Evolutionary conservation across 1,140 invertebrate species (phyloP).

Genomic region (Diorhabda carinulata): DNA sequence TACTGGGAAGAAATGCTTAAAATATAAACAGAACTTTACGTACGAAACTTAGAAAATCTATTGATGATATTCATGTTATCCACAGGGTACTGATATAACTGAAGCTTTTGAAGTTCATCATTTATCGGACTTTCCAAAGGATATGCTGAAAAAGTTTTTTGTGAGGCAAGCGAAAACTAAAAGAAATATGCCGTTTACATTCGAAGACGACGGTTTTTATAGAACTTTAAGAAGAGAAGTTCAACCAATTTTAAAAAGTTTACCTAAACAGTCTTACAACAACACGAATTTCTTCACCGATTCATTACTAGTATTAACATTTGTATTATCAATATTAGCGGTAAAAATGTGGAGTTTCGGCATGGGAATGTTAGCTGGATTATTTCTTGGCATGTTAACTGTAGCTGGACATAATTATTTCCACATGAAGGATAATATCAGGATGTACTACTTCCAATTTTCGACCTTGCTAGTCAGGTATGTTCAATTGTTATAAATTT

Average conservation of each 20-base stretch:
- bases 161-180: constrained; percentile 52
- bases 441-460: constrained; percentile 78
- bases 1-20: no score
- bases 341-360: constrained; percentile 49
- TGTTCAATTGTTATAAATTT: constrained; percentile 15
- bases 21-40: no score
- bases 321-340: constrained; percentile 53
- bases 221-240: constrained; percentile 58
- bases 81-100: constrained; percentile 65
- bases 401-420: constrained; percentile 77
- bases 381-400: constrained; percentile 55
- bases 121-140: constrained; percentile 49
- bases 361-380: constrained; percentile 50
- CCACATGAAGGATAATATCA: constrained; percentile 73
- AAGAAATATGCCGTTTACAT: constrained; percentile 60
- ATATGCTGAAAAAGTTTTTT: constrained; percentile 58
- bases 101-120: constrained; percentile 67
- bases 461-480: constrained; percentile 59
- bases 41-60: no score
- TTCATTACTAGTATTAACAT: constrained; percentile 49
- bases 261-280: constrained; percentile 37
- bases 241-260: constrained; percentile 33
- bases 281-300: constrained; percentile 56
- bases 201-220: constrained; percentile 65
- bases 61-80: no score